Percentiles rank a stretch among this genome's conserved stretches.
Evolutionary conservation across 2,113 vertebrate species (phyloP).

Genomic region (Equus przewalskii): DNA sequence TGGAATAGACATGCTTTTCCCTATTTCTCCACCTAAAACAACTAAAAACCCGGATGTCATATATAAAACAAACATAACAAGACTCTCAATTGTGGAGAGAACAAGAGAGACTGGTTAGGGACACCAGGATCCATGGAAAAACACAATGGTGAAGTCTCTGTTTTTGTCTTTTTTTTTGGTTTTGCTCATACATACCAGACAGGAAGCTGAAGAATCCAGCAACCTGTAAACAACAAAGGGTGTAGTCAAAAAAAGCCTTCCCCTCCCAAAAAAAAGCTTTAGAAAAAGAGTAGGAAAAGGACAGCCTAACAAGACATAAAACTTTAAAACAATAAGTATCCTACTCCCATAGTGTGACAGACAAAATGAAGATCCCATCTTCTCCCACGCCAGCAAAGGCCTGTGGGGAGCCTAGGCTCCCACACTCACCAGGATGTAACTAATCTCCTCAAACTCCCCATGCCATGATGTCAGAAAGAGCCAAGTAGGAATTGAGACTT

Average conservation of each 20-base stretch:
- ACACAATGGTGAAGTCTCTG: not conserved
- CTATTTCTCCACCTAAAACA: not conserved
- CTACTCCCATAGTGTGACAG: not conserved
- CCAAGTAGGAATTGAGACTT: not conserved
- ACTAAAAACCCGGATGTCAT: not conserved
- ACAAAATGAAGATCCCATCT: not conserved
- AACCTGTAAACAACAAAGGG: not conserved
- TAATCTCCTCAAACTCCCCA: not conserved
- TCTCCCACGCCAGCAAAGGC: not conserved
- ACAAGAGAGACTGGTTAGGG: not conserved
- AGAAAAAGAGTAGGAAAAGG: not conserved
- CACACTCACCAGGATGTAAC: not conserved
- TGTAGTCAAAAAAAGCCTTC: not conserved
- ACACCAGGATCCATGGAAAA: not conserved
- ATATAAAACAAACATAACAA: not conserved
- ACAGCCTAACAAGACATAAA: not conserved
- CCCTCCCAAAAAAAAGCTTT: too few species aligned
- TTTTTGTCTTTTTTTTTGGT: not conserved
- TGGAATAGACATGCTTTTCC: not conserved
- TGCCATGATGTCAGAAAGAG: not conserved
- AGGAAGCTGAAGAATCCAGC: not conserved
- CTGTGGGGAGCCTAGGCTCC: not conserved
- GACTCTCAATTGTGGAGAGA: not conserved
- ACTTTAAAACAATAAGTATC: not conserved
- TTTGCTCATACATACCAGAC: not conserved